These are phyloP conservation scores for Remorina albescens DNA, from an alignment of 2,797 vertebrate species.

Conservation along the genomic window DNA sequence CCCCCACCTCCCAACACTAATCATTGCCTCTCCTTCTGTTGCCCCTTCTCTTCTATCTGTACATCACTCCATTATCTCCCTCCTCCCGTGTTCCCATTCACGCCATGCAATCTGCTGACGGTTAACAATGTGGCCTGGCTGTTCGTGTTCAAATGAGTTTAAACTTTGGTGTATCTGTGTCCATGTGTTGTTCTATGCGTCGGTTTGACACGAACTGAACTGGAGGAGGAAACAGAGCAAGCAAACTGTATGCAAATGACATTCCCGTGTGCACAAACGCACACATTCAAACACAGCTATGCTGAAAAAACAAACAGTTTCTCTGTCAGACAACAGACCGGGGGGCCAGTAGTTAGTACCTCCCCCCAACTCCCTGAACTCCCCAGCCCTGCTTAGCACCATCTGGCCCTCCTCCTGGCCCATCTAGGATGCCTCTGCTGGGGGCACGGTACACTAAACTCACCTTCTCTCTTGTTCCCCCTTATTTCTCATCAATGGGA, in stretches of 20 bases:
- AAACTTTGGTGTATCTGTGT: conserved; percentile 25
- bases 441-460: conserved; percentile 58
- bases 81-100: conserved; percentile 45
- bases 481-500: conserved; percentile 39
- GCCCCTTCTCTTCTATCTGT: conserved; percentile 57
- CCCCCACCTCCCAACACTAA: conserved; percentile 35
- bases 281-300: conserved; percentile 24
- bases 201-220: conserved; percentile 18
- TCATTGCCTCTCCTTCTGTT: conserved; percentile 65
- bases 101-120: conserved; percentile 70
- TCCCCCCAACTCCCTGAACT: conserved; percentile 74
- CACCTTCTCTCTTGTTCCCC: conserved; percentile 25
- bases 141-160: conserved; percentile 59
- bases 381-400: conserved; percentile 75
- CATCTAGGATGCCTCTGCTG: conserved; percentile 72
- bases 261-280: conserved; percentile 31
- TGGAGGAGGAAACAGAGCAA: conserved; percentile 4
- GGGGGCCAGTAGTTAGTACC: conserved; percentile 61
- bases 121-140: conserved; percentile 54
- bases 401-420: conserved; percentile 84
- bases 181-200: conserved; percentile 13
- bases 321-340: conserved; percentile 74
- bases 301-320: conserved; percentile 47
- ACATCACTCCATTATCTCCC: conserved; percentile 59
- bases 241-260: conserved; percentile 26